Conservation (phyloP, 1,140 invertebrate species). For the Drosophila repleta region DNA sequence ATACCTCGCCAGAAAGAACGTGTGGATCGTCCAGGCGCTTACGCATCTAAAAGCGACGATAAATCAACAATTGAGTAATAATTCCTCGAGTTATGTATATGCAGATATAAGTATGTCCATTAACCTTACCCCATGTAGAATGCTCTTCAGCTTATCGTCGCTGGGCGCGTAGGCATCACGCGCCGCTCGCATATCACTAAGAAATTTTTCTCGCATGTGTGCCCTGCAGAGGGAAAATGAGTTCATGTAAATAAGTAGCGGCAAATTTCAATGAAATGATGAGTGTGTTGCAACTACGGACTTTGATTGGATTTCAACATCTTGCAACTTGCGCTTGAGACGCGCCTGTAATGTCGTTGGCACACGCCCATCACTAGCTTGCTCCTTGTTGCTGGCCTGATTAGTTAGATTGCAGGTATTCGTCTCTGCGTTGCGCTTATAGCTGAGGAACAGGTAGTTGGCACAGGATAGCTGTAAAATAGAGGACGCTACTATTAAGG, state of each 20-base stretch:
- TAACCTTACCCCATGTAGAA: constrained; percentile 87
- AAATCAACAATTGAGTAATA: neutral
- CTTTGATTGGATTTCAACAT: constrained; percentile 97
- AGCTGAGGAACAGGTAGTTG: constrained; percentile 95
- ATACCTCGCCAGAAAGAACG: constrained; percentile 96
- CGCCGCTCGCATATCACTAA: constrained; percentile 96
- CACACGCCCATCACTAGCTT: constrained; percentile 87
- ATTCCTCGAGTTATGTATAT: neutral
- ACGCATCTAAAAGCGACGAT: constrained; percentile 88
- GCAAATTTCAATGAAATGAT: neutral
- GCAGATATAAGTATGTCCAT: neutral
- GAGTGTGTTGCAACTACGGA: constrained; percentile 81
- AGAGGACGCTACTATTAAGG: too few relatives aligned
- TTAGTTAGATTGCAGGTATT: constrained; percentile 90
- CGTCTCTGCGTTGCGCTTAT: constrained; percentile 89
- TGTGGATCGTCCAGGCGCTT: constrained; percentile 98
- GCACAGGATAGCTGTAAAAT: constrained; percentile 92
- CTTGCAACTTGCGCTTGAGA: constrained; percentile 93
- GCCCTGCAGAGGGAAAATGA: constrained; percentile 87
- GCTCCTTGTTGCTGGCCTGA: constrained; percentile 85
- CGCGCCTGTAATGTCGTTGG: constrained; percentile 86
- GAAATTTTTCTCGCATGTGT: constrained; percentile 99
- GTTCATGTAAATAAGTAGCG: constrained; percentile 2
- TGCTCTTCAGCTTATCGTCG: constrained; percentile 91
- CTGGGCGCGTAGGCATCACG: constrained; percentile 92